phyloP scores from a whole-genome alignment of 2,113 vertebrate genomes.

The Riparia riparia region DNA sequence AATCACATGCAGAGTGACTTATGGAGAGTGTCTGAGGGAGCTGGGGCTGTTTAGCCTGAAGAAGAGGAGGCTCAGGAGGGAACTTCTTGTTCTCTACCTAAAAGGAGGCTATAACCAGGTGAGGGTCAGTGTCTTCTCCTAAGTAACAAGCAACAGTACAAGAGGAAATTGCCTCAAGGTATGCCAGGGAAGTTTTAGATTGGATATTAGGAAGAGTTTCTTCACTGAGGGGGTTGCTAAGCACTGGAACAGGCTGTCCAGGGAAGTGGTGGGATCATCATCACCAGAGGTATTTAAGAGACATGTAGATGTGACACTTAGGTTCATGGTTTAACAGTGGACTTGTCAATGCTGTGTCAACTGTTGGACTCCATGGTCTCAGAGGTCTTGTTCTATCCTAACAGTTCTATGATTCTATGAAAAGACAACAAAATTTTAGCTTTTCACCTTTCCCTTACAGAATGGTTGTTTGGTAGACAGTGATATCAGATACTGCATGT shows the following conservation, averaged over 20 bases:
- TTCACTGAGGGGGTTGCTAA: background rate
- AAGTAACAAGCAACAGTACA: background rate
- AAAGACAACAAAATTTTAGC: background rate
- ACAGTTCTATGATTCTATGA: background rate
- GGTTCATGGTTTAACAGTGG: fast-evolving
- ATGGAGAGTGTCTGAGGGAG: background rate
- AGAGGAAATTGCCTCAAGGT: background rate
- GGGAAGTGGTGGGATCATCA: background rate
- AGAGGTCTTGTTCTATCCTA: background rate
- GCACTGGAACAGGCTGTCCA: background rate
- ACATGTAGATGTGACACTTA: background rate
- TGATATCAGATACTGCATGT: background rate
- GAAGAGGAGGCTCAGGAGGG: background rate
- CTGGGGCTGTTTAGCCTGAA: background rate
- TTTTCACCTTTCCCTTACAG: background rate
- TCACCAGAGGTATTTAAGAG: background rate
- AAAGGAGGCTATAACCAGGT: background rate
- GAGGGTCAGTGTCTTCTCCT: background rate
- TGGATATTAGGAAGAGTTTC: background rate
- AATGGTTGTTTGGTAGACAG: background rate
- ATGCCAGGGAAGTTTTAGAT: background rate
- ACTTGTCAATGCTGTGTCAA: background rate
- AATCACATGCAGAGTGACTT: fast-evolving
- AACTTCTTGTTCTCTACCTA: background rate
- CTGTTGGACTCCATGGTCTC: background rate